A percentile compares a stretch with the other conserved stretches of the same genome.
These are phyloP conservation scores for Rhynchonycteris naso DNA, from an alignment of 2,797 vertebrate species.

Conservation along the genomic window DNA sequence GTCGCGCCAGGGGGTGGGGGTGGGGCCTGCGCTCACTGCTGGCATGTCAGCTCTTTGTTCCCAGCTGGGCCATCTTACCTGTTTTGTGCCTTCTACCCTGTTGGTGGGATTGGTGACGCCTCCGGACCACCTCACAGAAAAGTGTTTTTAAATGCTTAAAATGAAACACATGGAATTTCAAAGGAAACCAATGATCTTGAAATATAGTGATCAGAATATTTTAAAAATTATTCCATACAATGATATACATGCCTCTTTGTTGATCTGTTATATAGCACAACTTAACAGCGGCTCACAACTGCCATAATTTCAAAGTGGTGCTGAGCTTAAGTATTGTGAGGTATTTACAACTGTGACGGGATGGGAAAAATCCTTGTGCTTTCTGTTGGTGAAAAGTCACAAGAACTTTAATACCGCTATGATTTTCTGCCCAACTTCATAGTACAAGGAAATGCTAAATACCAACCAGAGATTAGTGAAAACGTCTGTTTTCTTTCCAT, in stretches of 20 bases:
- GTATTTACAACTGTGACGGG: neutral
- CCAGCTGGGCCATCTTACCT: neutral
- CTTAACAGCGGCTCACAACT: neutral
- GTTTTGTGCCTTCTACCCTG: neutral
- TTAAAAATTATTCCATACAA: neutral
- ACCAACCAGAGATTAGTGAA: neutral
- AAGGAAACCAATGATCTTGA: slow-evolving; percentile 9
- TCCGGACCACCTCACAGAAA: neutral
- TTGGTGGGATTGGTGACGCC: neutral
- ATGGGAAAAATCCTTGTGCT: neutral
- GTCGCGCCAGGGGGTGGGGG: neutral
- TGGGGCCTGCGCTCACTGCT: neutral
- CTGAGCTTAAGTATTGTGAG: neutral
- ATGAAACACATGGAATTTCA: neutral
- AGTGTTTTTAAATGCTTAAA: neutral
- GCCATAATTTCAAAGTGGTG: neutral
- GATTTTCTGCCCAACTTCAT: neutral
- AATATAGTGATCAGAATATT: slow-evolving; percentile 7
- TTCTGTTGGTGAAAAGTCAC: neutral
- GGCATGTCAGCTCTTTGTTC: neutral
- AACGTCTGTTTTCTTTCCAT: neutral
- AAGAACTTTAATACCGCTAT: neutral
- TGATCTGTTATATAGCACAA: neutral
- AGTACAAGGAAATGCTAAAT: neutral
- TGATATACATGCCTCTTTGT: neutral